A percentile compares a stretch with the other conserved stretches of the same genome.
phyloP scores from a whole-genome alignment of 2,888 invertebrate genomes.

The Cataglyphis livida region DNA sequence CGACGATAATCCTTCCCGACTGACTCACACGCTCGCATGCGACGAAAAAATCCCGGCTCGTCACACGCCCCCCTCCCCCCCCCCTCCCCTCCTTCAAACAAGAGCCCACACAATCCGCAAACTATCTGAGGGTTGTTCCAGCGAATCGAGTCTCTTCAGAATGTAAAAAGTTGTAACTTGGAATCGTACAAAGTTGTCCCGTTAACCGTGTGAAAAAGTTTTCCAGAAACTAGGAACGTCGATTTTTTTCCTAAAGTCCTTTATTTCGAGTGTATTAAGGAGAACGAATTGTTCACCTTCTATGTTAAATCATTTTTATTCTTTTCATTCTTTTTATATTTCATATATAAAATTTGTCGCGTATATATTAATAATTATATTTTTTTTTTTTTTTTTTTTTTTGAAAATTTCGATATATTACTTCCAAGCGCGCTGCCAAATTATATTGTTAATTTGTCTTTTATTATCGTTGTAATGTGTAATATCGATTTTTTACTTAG shows the following conservation, averaged over 20 bases:
- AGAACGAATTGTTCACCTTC: background rate
- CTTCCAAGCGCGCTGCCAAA: background rate
- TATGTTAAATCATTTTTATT: background rate
- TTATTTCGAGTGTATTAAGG: background rate
- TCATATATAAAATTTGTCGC: background rate
- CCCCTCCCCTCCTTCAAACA: slow-evolving; percentile 64
- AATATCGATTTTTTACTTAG: background rate
- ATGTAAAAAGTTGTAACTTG: slow-evolving; percentile 62
- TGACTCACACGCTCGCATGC: slow-evolving; percentile 66
- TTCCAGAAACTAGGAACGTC: slow-evolving; percentile 21
- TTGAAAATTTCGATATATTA: background rate
- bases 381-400: background rate
- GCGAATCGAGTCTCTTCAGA: slow-evolving; percentile 48
- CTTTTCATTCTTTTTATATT: background rate
- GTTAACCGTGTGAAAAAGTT: slow-evolving; percentile 46
- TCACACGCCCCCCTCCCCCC: slow-evolving; percentile 53
- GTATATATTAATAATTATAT: background rate
- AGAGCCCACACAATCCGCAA: slow-evolving; percentile 25
- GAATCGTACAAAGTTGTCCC: slow-evolving; percentile 38
- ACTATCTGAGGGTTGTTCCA: slow-evolving; percentile 56
- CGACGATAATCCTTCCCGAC: slow-evolving; percentile 75
- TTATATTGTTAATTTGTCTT: background rate
- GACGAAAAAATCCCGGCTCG: slow-evolving; percentile 48
- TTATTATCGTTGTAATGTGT: background rate
- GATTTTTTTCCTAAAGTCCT: slow-evolving; percentile 7